A percentile compares a stretch with the other conserved stretches of the same genome.
phyloP scores from a whole-genome alignment of 1,140 invertebrate species.

The Maconellicoccus hirsutus region DNA sequence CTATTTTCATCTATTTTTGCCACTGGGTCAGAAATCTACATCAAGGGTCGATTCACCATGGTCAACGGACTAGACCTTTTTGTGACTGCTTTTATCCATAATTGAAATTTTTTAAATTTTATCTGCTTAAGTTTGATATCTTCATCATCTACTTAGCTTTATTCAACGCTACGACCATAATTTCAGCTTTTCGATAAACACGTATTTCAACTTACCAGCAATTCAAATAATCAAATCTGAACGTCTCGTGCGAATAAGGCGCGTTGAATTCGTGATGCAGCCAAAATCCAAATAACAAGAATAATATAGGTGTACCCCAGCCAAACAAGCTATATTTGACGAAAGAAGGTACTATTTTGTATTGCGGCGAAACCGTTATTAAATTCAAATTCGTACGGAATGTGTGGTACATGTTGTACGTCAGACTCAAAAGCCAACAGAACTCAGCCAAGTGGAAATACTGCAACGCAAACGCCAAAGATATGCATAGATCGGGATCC shows the following conservation, averaged over 20 bases:
- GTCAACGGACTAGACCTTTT: too few relatives aligned
- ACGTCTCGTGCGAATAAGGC: constrained; percentile 33
- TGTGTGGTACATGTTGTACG: constrained; percentile 36
- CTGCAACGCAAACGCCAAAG: constrained; percentile 46
- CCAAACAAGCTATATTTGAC: constrained; percentile 40
- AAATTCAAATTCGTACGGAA: constrained; percentile 36
- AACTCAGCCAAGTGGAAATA: constrained; percentile 47
- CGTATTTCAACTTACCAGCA: constrained; percentile 28
- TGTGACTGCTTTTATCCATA: too few relatives aligned
- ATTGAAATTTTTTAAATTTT: too few relatives aligned
- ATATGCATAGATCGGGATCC: constrained; percentile 50
- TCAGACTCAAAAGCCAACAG: constrained; percentile 39
- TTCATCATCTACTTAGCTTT: too few relatives aligned
- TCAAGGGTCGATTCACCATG: too few relatives aligned
- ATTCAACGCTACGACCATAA: too few relatives aligned
- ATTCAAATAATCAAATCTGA: constrained; percentile 30
- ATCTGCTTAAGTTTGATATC: too few relatives aligned
- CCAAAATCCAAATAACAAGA: constrained; percentile 33
- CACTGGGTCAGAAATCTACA: too few relatives aligned
- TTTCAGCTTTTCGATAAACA: too few relatives aligned
- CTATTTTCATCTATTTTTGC: too few relatives aligned
- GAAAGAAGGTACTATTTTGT: constrained; percentile 36
- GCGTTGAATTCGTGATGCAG: constrained; percentile 32
- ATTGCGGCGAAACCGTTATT: constrained; percentile 31
- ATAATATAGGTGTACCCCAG: constrained; percentile 39